Evolutionary conservation across 2,113 vertebrate genomes (phyloP), one percentile per base, ranked within the genome.

Genomic region (Motacilla alba): DNA sequence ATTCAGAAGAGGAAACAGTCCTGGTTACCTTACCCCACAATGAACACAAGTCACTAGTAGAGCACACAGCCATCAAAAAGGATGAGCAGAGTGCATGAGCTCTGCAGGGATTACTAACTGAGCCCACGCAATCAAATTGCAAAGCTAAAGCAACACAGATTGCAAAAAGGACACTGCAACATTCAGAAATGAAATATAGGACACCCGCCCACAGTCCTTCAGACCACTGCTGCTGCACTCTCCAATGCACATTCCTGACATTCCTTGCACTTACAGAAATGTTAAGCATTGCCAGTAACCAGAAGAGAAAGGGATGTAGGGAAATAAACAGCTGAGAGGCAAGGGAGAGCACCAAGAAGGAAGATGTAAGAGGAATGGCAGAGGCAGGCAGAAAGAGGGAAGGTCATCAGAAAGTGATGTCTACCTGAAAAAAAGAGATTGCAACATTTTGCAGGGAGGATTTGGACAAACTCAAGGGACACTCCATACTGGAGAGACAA

Each of bases 201-300:
- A 59, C 93, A 94, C 21, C 44, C 66, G 1, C 81, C 84, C 92
- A 94, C 90, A 87, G 62, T 44, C 20, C 90, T 91, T 91, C 92
- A 91, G 93, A 91, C 60, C 73, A 60, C 59, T 93, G 81, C 84
- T 81, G 69, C 74, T 93, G 81, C 89, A 90, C 77, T 82, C 87
- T 63, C 56, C 27, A 33, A 4, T 39, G 69, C 53, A 87, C 77
- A 79, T 85, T 95, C 90, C 62, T 93, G 69, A 17, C 84, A 84
- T 84, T 94, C 93, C 84, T 49, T 60, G 66, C 33, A 52, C 44
- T 64, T 60, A 56, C 7, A 17, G 35, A 56, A 81, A 59, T 31
- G 77, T 49, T 68, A 68, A 35, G 39, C 33, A 62, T 55, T 59
- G 44, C 60, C 80, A 92, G 89, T 11, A 83, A 83, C n/a, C 52